phyloP scores from a whole-genome alignment of 2,888 invertebrate species.

The Agrotis clavis region DNA sequence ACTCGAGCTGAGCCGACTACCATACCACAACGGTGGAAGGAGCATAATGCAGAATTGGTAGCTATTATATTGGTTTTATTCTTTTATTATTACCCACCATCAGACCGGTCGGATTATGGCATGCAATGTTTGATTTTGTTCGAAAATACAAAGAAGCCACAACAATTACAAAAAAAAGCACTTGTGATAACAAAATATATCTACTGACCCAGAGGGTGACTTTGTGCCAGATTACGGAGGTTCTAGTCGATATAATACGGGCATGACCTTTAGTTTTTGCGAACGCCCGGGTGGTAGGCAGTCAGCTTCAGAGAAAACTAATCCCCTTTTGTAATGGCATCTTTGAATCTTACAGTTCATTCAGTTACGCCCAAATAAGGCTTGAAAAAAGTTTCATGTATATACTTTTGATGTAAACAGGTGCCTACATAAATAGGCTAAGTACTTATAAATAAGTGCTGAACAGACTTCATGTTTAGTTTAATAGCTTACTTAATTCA shows the following conservation, averaged over 20 bases:
- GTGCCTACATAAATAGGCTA: no score
- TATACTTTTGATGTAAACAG: no score
- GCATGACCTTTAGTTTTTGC: neutral
- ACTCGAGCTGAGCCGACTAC: neutral
- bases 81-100: slow-evolving; percentile 7
- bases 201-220: slow-evolving; percentile 8
- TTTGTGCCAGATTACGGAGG: slow-evolving; percentile 12
- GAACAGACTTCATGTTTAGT: no score
- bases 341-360: no score
- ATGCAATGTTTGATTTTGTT: neutral
- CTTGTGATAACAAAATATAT: neutral
- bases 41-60: slow-evolving; percentile 14
- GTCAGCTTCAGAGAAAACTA: no score
- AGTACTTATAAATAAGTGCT: no score
- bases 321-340: no score
- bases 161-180: neutral
- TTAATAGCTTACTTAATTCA: no score
- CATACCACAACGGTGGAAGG: slow-evolving; percentile 8
- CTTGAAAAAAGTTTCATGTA: no score
- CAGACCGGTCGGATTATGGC: neutral
- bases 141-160: neutral
- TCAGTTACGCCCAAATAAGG: no score
- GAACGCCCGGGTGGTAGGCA: neutral
- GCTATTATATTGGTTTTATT: neutral
- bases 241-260: neutral